phyloP scores from a whole-genome alignment of 2,797 vertebrate genomes.

The Columba guinea region DNA sequence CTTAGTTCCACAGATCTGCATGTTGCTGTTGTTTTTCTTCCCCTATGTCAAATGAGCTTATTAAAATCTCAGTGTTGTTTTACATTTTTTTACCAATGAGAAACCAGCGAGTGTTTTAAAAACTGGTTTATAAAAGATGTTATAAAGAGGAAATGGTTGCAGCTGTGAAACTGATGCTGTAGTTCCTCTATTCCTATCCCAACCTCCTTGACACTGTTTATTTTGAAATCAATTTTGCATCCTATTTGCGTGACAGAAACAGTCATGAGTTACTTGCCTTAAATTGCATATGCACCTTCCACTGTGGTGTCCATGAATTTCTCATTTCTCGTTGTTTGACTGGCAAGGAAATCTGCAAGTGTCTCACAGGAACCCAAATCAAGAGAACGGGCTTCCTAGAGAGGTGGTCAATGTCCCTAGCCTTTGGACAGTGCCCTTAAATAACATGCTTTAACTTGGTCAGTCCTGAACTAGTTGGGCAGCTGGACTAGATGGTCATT shows the following conservation, averaged over 20 bases:
- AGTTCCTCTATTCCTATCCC: neutral
- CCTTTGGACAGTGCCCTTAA: neutral
- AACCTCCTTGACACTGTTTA: neutral
- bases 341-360: neutral
- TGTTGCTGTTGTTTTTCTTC: neutral
- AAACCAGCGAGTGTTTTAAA: neutral
- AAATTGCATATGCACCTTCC: neutral
- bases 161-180: neutral
- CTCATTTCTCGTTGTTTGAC: neutral
- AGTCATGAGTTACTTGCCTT: neutral
- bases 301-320: neutral
- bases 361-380: neutral
- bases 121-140: neutral
- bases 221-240: neutral
- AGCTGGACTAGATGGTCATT: neutral
- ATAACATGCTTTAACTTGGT: neutral
- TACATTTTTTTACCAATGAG: neutral
- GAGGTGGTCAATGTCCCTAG: rapidly evolving
- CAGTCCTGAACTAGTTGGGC: neutral
- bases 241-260: neutral
- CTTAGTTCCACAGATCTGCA: neutral
- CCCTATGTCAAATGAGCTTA: neutral
- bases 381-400: neutral
- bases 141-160: neutral
- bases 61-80: constrained; percentile 1